Conservation (phyloP, 2,113 vertebrate species). For the Elaphurus davidianus region DNA sequence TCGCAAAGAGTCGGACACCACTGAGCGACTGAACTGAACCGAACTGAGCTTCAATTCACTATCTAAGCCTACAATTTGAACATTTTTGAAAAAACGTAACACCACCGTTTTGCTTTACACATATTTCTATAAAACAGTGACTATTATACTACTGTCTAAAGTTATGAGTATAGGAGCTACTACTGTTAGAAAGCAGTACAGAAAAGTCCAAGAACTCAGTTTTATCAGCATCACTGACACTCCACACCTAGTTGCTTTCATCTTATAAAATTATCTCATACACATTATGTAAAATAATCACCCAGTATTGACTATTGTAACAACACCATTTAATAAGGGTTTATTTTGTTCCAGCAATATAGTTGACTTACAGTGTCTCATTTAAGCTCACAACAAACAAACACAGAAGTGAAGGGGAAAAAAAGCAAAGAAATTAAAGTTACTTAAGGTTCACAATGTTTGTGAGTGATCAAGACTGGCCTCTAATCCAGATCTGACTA, state of each 20-base stretch:
- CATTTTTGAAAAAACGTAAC: background rate
- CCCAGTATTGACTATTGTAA: background rate
- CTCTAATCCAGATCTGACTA: background rate
- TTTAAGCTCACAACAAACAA: background rate
- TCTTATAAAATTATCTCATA: background rate
- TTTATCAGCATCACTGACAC: background rate
- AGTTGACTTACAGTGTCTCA: background rate
- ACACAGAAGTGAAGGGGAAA: background rate
- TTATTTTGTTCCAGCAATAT: background rate
- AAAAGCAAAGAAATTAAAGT: background rate
- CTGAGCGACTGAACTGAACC: too few relatives aligned
- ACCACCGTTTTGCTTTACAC: background rate
- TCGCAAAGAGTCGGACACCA: too few relatives aligned
- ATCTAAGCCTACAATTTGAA: background rate
- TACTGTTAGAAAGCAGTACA: background rate
- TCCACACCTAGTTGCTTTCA: background rate
- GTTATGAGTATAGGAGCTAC: background rate
- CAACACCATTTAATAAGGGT: background rate
- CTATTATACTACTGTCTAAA: background rate
- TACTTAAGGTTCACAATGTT: background rate
- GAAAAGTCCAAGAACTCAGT: background rate
- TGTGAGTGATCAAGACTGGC: background rate
- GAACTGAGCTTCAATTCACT: background rate
- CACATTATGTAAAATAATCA: background rate
- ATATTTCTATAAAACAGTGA: background rate